Evolutionary conservation across 92 coral and sea anemone genomes (phyloP), one percentile per base, ranked within the genome.

Genomic region (Palythoa caribaeorum): DNA sequence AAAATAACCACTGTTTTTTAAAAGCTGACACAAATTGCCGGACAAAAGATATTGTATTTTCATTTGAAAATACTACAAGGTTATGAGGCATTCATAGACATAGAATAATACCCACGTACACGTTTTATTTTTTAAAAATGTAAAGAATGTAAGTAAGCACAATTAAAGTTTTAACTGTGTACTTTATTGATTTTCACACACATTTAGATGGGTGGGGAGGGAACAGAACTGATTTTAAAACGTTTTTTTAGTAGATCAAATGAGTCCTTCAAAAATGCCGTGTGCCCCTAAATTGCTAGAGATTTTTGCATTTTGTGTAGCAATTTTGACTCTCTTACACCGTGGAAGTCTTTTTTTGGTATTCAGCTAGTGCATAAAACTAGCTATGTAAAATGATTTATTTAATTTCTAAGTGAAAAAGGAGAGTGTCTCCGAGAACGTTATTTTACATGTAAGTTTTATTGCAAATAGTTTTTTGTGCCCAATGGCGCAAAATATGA

Each of bases 21-120:
- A 60, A 60, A 13, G 66, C 66, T 60, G 66, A 60, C 66, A 60
- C 19, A 60, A 60, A 60, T n/a, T 5, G 66, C 66, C 66, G 66
- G 66, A 60, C 66, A 5, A 60, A 60, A 60, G n/a, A 60, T 60
- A 60, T 60, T 60, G 66, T 60, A 60, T 60, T 60, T 60, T 60
- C 19, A 60, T 60, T 15, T 60, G 66, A 60, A 60, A 60, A 60
- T 60, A 60, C 66, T 60, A 60, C 66, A 60, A 60, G 66, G 66
- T 60, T 60, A 60, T 60, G 19, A 60, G 66, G 66, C 28, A 60
- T 60, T 60, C 66, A 60, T 60, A 60, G 19, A 60, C 19, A 60
- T 60, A 60, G 66, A 60, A 60, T 1, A 60, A 60, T 60, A 60
- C 66, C 17, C 66, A 60, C 66, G 66, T 15, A 60, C 5, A 60